Conservation (phyloP, 2,888 invertebrate genomes). For the Neoitamus cyanurus region DNA sequence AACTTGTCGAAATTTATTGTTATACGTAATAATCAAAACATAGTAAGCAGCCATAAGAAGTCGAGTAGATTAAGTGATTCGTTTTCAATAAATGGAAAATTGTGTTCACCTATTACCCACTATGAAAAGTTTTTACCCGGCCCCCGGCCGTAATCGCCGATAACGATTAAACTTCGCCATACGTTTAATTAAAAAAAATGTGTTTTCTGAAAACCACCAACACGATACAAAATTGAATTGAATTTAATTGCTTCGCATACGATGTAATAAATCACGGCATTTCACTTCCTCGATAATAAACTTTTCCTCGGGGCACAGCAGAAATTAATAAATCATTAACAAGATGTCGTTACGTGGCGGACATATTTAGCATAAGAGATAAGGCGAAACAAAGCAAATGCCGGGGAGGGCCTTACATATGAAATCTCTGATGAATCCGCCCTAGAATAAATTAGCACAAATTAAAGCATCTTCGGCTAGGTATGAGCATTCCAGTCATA, state of each 20-base stretch:
- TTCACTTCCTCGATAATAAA: not conserved
- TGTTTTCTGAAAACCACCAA: not conserved
- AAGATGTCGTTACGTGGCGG: not conserved
- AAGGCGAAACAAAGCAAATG: not conserved
- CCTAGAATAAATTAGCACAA: not conserved
- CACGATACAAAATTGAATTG: not conserved
- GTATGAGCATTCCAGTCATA: not conserved
- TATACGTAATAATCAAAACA: too few relatives aligned
- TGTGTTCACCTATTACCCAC: too few relatives aligned
- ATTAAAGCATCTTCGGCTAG: not conserved
- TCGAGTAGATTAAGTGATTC: too few relatives aligned
- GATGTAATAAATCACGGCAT: not conserved
- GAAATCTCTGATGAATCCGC: not conserved
- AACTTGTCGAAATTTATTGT: too few relatives aligned
- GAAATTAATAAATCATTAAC: constrained; percentile 1
- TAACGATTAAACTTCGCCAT: not conserved
- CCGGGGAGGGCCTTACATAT: not conserved
- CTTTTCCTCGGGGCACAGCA: not conserved
- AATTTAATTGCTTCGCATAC: not conserved
- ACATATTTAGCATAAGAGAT: not conserved
- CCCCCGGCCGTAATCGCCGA: not conserved
- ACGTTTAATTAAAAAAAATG: not conserved
- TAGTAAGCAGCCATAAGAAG: too few relatives aligned
- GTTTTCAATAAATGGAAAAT: too few relatives aligned
- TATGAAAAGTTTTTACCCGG: too few relatives aligned